Base-by-base conservation (phyloP, 2,888 invertebrate genomes). In the Agrochola lota region DNA sequence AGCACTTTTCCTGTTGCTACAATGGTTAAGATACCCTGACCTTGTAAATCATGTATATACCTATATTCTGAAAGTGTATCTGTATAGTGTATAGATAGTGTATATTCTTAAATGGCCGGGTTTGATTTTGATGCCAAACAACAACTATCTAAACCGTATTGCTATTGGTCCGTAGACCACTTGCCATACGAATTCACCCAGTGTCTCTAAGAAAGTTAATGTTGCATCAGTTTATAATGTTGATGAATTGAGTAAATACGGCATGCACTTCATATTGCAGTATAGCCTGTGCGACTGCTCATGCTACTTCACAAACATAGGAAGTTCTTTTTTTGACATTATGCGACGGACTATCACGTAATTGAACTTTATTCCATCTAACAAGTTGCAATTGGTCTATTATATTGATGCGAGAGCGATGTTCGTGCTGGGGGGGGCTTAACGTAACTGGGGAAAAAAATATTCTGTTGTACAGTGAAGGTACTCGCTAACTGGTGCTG, bases 301-400 rank as follows among this genome's bases (percentile, higher is more conserved):
- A 35, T 46, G 40, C 46, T 7, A n/a, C 23, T 55, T 46, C 15
- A 68, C 11, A 64, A 71, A 66, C 15, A 17, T 30, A 30, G 4
- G 46, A 35, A 52, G 7, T 9, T 57, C n/a, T 7, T 35, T 68
- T 60, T 43, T 46, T 60, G 8, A 9, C 26, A 46, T 20, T 52
- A 43, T n/a, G 71, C 60, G 55, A 60, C n/a, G 40, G 55, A 17
- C 49, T 49, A 59, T 17, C 1, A n/a, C 23, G 15, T 26, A 46
- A 69, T 80, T 80, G 52, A 64, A 59, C 35, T 43, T 78, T 40
- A 49, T 63, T 63, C 20, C 46, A 40, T n/a, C 12, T 78, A 73
- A 72, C 72, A 62, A 77, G 73, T 20, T 62, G 70, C 49, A 77
- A 71, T 68, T 77, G 74, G 26, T 52, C 46, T 70, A 43, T 69